These are phyloP conservation scores for Argyrosomus regius DNA, from an alignment of 2,797 vertebrate genomes.

Conservation along the genomic window DNA sequence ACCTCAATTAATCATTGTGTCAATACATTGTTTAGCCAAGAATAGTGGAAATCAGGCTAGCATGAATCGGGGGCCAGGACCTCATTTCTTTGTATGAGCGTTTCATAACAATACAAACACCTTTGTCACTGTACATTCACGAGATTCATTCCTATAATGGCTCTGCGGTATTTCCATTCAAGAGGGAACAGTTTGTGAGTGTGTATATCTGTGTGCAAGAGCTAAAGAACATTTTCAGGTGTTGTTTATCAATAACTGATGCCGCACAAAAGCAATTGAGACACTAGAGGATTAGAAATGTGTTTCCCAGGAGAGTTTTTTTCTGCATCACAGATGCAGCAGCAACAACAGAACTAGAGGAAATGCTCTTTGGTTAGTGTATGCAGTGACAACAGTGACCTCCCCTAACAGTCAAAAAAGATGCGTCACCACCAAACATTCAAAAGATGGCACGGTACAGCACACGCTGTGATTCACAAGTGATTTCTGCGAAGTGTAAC, in stretches of 20 bases:
- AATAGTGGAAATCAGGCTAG: not conserved
- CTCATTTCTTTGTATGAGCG: not conserved
- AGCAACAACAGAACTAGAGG: not conserved
- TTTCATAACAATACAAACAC: not conserved
- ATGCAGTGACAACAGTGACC: not conserved
- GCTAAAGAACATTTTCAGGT: not conserved
- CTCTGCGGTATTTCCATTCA: not conserved
- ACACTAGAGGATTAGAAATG: not conserved
- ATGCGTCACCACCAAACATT: not conserved
- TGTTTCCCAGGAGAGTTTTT: not conserved
- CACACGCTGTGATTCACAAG: not conserved
- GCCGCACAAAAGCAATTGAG: not conserved
- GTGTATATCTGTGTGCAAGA: not conserved
- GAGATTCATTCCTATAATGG: not conserved
- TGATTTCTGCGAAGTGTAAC: not conserved
- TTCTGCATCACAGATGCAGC: not conserved
- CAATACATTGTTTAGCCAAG: not conserved
- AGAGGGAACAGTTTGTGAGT: not conserved
- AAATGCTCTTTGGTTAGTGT: not conserved
- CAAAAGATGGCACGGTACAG: not conserved
- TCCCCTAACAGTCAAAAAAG: not conserved
- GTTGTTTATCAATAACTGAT: slow-evolving; percentile 11
- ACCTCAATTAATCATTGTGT: not conserved
- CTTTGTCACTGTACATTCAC: too few species aligned
- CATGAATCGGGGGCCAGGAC: not conserved